A percentile compares a stretch with the other conserved stretches of the same genome.
Evolutionary conservation across 2,113 vertebrate species (phyloP).

Genomic region (Lamprologus lemairii): DNA sequence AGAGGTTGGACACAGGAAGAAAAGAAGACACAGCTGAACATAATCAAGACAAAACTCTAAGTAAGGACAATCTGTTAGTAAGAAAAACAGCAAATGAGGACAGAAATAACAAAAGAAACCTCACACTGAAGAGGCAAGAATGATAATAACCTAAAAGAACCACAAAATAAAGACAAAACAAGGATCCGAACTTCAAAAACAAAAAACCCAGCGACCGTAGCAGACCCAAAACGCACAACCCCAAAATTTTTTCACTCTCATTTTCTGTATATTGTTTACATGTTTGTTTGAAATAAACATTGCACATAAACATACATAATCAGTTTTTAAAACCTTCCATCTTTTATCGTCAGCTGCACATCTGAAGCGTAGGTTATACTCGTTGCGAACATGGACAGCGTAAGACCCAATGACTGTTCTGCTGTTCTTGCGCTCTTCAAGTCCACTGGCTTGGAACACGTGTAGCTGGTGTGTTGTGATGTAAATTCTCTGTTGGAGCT

Average conservation of each 20-base stretch:
- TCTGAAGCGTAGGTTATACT: background rate
- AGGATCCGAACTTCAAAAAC: background rate
- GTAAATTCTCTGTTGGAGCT: background rate
- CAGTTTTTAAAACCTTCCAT: background rate
- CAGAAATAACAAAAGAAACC: rapidly evolving
- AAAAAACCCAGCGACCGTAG: rapidly evolving
- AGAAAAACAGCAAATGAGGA: background rate
- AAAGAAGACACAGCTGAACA: background rate
- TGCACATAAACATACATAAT: background rate
- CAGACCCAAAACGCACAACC: background rate
- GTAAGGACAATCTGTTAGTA: background rate
- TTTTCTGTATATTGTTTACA: background rate
- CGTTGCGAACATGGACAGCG: background rate
- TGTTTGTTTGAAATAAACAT: background rate
- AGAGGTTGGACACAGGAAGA: background rate
- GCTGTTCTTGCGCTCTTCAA: background rate
- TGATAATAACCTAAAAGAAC: rapidly evolving
- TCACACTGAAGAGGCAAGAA: background rate
- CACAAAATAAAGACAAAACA: background rate
- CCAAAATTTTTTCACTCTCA: rapidly evolving
- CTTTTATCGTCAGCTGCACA: background rate
- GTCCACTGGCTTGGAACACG: background rate
- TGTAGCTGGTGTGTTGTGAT: background rate
- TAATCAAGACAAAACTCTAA: background rate
- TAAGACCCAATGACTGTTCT: background rate